A percentile compares a stretch with the other conserved stretches of the same genome.
phyloP scores from a whole-genome alignment of 2,797 vertebrate genomes.

The Crax fasciolata region DNA sequence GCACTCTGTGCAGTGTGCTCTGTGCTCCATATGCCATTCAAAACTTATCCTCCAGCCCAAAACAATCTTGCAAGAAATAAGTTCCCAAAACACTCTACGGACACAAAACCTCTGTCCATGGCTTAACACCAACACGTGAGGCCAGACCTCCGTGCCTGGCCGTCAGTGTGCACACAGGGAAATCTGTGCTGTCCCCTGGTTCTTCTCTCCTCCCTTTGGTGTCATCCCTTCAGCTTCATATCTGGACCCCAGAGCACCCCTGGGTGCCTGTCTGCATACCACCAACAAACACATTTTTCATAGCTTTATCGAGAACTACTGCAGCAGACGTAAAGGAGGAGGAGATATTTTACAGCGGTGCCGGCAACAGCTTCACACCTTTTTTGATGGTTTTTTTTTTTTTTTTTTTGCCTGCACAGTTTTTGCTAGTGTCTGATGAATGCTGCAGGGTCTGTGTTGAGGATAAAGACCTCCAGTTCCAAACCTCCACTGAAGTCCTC shows the following conservation, averaged over 20 bases:
- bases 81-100: background rate
- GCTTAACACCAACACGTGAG: background rate
- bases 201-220: background rate
- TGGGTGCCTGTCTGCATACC: background rate
- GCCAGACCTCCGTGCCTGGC: background rate
- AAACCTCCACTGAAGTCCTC: background rate
- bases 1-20: background rate
- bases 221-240: background rate
- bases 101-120: background rate
- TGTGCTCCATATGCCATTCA: background rate
- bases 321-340: background rate
- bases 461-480: background rate
- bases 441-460: background rate
- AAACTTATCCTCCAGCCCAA: background rate
- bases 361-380: background rate
- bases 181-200: background rate
- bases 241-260: conserved; percentile 15
- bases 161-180: background rate
- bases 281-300: background rate
- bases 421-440: background rate
- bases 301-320: background rate
- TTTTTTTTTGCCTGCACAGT: background rate
- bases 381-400: background rate
- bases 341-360: background rate
- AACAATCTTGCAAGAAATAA: background rate